Conservation (phyloP, 2,888 invertebrate species). For the Dryobotodes eremita region DNA sequence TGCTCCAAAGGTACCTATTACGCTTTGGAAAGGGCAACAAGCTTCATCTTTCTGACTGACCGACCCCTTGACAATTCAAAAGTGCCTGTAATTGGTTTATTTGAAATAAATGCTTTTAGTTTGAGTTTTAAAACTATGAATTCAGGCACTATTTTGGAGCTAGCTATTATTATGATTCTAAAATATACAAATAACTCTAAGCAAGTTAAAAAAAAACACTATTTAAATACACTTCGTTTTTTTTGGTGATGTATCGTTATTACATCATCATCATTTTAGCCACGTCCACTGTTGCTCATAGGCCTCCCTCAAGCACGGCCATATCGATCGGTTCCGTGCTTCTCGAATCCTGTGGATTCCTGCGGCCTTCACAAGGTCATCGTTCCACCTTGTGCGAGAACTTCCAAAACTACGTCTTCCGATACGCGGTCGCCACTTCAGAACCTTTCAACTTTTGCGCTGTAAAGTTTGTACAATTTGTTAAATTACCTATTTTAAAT, state of each 20-base stretch:
- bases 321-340: background rate
- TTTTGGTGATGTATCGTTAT: background rate
- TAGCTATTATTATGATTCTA: too few relatives aligned
- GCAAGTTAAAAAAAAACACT: too few relatives aligned
- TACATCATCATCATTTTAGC: background rate
- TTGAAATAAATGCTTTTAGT: too few relatives aligned
- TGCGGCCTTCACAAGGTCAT: background rate
- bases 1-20: too few relatives aligned
- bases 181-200: too few relatives aligned
- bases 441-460: background rate
- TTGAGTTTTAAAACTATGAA: too few relatives aligned
- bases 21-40: too few relatives aligned
- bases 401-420: background rate
- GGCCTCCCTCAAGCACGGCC: background rate
- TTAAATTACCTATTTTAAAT: background rate
- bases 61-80: too few relatives aligned
- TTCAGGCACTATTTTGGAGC: too few relatives aligned
- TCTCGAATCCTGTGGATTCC: background rate
- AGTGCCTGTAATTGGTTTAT: too few relatives aligned
- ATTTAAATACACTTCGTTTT: background rate
- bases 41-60: too few relatives aligned
- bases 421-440: background rate
- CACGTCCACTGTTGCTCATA: background rate
- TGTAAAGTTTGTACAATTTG: background rate
- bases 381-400: too few relatives aligned